Conservation (phyloP, 2,113 vertebrate genomes). For the Austrofundulus limnaeus region DNA sequence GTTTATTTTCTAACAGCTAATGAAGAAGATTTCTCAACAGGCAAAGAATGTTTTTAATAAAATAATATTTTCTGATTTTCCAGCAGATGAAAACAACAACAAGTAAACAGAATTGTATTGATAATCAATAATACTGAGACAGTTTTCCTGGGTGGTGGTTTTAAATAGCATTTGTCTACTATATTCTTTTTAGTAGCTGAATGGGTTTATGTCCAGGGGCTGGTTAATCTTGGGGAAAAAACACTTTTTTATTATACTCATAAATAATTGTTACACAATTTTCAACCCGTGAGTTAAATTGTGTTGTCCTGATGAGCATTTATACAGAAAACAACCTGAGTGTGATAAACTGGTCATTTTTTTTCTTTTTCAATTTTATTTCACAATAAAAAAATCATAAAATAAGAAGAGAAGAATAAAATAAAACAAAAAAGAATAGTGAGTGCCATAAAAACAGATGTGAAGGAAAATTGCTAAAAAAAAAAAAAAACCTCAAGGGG, state of each 20-base stretch:
- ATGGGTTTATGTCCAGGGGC: neutral
- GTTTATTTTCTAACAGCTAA: conserved; percentile 10
- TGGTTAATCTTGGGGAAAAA: neutral
- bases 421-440: too few species aligned
- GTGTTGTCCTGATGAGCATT: too few species aligned
- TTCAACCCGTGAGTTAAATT: too few species aligned
- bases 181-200: neutral
- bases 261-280: too few species aligned
- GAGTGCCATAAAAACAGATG: too few species aligned
- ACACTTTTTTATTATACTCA: neutral
- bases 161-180: neutral
- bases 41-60: neutral
- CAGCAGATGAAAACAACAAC: neutral
- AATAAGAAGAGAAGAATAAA: too few species aligned
- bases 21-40: conserved; percentile 5
- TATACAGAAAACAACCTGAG: too few species aligned
- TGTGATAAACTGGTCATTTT: too few species aligned
- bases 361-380: too few species aligned
- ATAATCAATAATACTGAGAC: conserved; percentile 11
- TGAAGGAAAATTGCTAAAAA: too few species aligned
- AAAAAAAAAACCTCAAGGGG: too few species aligned
- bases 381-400: too few species aligned
- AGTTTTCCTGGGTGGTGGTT: neutral
- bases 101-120: neutral
- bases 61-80: conserved; percentile 3